These are phyloP conservation scores for Toxotes lorentzi DNA, from an alignment of 2,797 vertebrate species.

Conservation along the genomic window DNA sequence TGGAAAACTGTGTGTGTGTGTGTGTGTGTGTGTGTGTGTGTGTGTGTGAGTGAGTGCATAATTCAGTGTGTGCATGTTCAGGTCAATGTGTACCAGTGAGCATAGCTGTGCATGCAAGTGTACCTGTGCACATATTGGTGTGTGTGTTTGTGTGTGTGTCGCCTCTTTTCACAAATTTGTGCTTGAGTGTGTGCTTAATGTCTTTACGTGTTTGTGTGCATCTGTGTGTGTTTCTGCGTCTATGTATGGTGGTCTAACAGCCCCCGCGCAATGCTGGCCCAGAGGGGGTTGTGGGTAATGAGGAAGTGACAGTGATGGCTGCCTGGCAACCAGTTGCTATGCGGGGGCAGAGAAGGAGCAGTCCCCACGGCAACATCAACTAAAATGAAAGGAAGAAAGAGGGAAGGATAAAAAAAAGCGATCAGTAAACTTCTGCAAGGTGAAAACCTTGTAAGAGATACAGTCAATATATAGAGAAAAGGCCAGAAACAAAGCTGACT, in stretches of 20 bases:
- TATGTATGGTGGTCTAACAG: conserved; percentile 68
- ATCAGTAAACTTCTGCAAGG: conserved; percentile 66
- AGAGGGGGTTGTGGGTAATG: conserved; percentile 84
- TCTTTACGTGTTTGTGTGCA: conserved; percentile 40
- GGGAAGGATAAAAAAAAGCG: conserved; percentile 35
- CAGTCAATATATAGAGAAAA: conserved; percentile 38
- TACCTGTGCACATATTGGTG: conserved; percentile 17
- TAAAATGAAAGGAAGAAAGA: conserved; percentile 74
- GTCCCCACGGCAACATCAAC: conserved; percentile 80
- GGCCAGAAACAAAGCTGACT: conserved; percentile 36
- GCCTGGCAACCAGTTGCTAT: conserved; percentile 82
- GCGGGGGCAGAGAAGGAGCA: conserved; percentile 72
- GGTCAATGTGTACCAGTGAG: conserved; percentile 31
- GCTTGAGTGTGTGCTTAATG: conserved; percentile 34
- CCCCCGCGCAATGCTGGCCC: conserved; percentile 66
- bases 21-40: conserved; percentile 6
- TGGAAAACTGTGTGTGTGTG: conserved; percentile 53
- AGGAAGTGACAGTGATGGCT: conserved; percentile 87
- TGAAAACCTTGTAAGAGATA: conserved; percentile 56
- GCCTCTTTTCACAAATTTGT: conserved; percentile 9
- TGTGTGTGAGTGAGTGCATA: neutral
- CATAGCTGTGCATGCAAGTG: conserved; percentile 1
- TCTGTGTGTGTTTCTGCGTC: conserved; percentile 47
- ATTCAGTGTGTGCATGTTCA: conserved; percentile 25
- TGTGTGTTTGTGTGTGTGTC: conserved; percentile 11